Evolutionary conservation across 2,113 vertebrate genomes (phyloP).

Genomic region (Bambusicola thoracicus): DNA sequence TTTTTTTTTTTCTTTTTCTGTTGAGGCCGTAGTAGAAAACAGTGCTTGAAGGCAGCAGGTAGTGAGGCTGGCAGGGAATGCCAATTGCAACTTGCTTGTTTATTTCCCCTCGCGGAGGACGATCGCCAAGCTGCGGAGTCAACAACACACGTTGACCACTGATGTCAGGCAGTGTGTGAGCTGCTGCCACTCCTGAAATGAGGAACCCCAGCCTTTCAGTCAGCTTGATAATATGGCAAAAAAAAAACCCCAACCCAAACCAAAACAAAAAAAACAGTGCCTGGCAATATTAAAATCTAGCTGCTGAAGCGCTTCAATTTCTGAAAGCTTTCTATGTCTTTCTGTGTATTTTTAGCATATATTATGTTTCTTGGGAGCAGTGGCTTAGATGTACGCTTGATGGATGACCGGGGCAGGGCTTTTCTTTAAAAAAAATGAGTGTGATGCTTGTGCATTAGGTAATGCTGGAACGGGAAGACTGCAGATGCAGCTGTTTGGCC

Average conservation of each 20-base stretch:
- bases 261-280: not conserved
- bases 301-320: slow-evolving; percentile 16
- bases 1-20: not conserved
- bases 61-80: not conserved
- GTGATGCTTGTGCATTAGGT: not conserved
- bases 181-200: not conserved
- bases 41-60: slow-evolving; percentile 39
- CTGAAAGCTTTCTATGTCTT: slow-evolving; percentile 37
- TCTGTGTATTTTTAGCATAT: slow-evolving; percentile 24
- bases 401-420: not conserved
- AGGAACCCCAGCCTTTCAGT: not conserved
- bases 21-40: slow-evolving; percentile 30
- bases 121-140: not conserved
- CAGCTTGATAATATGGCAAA: slow-evolving; percentile 32
- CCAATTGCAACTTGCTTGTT: not conserved
- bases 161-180: not conserved
- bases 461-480: not conserved
- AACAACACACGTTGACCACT: not conserved
- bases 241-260: not conserved
- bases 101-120: not conserved
- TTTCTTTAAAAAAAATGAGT: not conserved
- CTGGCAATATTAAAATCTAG: not conserved
- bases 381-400: slow-evolving; percentile 2
- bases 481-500: not conserved
- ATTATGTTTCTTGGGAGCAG: not conserved